phyloP scores from a whole-genome alignment of 2,888 invertebrate species.

The Noctuana brunneofusca region DNA sequence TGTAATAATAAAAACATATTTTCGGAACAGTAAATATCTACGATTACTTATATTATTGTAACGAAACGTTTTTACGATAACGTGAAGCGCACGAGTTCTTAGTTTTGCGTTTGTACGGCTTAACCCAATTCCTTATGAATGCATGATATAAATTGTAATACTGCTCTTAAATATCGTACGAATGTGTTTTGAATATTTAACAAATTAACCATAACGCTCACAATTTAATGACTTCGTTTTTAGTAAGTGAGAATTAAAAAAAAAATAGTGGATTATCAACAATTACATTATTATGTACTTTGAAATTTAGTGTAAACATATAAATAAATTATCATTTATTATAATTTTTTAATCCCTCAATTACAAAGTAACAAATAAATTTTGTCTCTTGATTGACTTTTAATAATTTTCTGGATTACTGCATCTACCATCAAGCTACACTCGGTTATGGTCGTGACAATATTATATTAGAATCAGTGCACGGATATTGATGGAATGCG shows the following conservation, averaged over 20 bases:
- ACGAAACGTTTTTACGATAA: constrained; percentile 7
- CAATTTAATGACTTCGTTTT: not conserved
- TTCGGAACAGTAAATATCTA: constrained; percentile 3
- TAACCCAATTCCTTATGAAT: constrained; percentile 23
- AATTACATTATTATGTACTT: no score
- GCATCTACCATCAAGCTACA: no score
- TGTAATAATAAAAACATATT: constrained; percentile 9
- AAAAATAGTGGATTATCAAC: no score
- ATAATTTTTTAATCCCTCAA: not conserved
- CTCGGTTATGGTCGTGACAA: no score
- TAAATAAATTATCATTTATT: no score
- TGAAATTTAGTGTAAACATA: no score
- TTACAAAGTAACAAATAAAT: no score
- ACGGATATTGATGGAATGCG: constrained; percentile 20
- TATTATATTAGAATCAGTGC: not conserved
- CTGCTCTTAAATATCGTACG: constrained; percentile 12
- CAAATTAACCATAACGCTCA: constrained; percentile 12
- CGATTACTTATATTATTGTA: constrained; percentile 5
- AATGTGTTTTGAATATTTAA: constrained; percentile 11
- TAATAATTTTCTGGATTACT: no score
- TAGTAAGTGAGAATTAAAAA: no score
- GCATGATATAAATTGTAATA: constrained; percentile 9
- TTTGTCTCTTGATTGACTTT: no score
- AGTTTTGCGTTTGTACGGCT: constrained; percentile 12
- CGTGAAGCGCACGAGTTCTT: not conserved